Evolutionary conservation across 2,888 invertebrate species (phyloP).

Genomic region (Spisula solida): DNA sequence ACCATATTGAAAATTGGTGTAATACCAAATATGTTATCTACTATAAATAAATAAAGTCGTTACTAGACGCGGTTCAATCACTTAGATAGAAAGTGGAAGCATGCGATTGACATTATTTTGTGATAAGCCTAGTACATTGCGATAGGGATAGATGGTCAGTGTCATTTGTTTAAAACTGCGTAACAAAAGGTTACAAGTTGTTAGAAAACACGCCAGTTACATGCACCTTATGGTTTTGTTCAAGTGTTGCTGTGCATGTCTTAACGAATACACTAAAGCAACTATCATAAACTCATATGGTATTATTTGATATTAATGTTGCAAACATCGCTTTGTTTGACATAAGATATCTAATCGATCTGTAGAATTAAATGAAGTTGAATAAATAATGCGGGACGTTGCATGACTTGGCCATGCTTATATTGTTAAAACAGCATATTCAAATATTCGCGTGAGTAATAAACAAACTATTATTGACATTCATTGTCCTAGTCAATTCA

Average conservation of each 20-base stretch:
- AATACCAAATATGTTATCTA: too few species aligned
- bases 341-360: neutral
- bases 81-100: too few species aligned
- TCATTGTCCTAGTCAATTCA: conserved; percentile 25
- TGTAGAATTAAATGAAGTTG: neutral
- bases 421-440: conserved; percentile 4
- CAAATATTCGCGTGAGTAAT: neutral
- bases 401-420: neutral
- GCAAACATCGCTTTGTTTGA: neutral
- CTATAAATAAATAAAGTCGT: too few species aligned
- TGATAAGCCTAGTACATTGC: too few species aligned
- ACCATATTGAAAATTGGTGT: too few species aligned
- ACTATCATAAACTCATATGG: neutral
- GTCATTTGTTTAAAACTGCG: too few species aligned
- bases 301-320: neutral
- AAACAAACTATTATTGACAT: conserved; percentile 24
- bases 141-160: too few species aligned
- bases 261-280: neutral
- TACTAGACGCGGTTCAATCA: too few species aligned
- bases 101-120: too few species aligned
- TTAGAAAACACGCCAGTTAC: too few species aligned
- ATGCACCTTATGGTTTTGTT: too few species aligned
- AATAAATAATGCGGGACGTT: neutral
- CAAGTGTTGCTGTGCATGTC: neutral
- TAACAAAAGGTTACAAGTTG: too few species aligned